These are phyloP conservation scores for Myiozetetes cayanensis DNA, from an alignment of 2,113 vertebrate species.

Conservation along the genomic window DNA sequence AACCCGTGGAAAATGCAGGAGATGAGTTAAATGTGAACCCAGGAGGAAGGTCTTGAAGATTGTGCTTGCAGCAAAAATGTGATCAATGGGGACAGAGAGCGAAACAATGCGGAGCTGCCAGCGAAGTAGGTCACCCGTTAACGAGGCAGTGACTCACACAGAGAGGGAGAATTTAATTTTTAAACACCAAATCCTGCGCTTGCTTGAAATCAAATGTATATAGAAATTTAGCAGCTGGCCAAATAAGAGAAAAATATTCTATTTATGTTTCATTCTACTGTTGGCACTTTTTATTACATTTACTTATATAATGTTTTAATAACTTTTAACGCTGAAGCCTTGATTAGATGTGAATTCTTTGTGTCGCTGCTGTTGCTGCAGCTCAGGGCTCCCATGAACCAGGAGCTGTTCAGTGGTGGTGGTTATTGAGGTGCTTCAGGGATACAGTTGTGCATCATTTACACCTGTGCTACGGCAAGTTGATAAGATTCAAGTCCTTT, in stretches of 20 bases:
- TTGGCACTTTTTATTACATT: not conserved
- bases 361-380: not conserved
- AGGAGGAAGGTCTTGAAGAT: constrained; percentile 53
- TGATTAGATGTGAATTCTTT: not conserved
- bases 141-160: constrained; percentile 16
- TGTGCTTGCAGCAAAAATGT: constrained; percentile 59
- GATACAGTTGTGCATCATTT: not conserved
- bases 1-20: constrained; percentile 42
- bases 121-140: constrained; percentile 69
- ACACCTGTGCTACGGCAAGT: not conserved
- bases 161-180: constrained; percentile 45
- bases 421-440: not conserved
- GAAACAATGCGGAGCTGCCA: constrained; percentile 36
- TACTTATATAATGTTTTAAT: not conserved
- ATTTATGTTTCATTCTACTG: not conserved
- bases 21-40: constrained; percentile 55
- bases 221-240: not conserved
- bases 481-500: not conserved
- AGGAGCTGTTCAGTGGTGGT: not conserved
- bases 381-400: not conserved
- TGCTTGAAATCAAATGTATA: not conserved
- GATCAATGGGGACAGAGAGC: constrained; percentile 57
- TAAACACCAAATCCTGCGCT: not conserved
- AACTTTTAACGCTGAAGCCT: not conserved
- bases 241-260: not conserved